Percentiles rank a stretch among this genome's conserved stretches.
phyloP scores from a whole-genome alignment of 2,888 invertebrate genomes.

The Cantharis rufa region DNA sequence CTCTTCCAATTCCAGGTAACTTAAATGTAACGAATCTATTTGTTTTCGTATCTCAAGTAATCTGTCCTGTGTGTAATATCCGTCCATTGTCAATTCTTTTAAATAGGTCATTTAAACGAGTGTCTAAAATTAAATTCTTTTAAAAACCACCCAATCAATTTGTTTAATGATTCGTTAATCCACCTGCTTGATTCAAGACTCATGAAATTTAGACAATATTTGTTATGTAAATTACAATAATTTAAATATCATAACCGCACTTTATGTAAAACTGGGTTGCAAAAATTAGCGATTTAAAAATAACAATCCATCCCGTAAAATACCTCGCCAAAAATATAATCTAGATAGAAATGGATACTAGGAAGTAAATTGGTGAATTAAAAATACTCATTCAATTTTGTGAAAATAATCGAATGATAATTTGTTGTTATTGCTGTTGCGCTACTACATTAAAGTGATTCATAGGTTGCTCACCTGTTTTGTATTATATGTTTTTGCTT shows the following conservation, averaged over 20 bases:
- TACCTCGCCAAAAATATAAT: conserved; percentile 4
- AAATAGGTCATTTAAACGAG: conserved; percentile 22
- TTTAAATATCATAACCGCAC: conserved; percentile 4
- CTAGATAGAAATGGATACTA: conserved; percentile 4
- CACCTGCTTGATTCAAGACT: background rate
- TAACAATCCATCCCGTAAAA: conserved; percentile 2
- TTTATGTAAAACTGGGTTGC: background rate
- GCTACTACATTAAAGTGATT: background rate
- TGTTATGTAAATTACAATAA: background rate
- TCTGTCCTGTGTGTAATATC: conserved; percentile 62
- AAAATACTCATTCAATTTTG: background rate
- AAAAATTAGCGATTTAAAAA: conserved; percentile 4
- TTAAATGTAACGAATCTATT: conserved; percentile 77
- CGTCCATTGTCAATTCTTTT: conserved; percentile 55
- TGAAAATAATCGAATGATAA: background rate
- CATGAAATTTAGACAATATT: background rate
- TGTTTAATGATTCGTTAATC: background rate
- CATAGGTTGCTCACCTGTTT: background rate
- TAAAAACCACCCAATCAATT: background rate
- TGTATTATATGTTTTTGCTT: background rate
- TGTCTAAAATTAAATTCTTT: background rate
- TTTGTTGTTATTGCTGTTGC: background rate
- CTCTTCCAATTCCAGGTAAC: conserved; percentile 79
- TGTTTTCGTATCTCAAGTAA: conserved; percentile 72
- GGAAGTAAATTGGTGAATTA: background rate